phyloP scores from a whole-genome alignment of 2,797 vertebrate genomes.

The Spinus olivaceus region DNA sequence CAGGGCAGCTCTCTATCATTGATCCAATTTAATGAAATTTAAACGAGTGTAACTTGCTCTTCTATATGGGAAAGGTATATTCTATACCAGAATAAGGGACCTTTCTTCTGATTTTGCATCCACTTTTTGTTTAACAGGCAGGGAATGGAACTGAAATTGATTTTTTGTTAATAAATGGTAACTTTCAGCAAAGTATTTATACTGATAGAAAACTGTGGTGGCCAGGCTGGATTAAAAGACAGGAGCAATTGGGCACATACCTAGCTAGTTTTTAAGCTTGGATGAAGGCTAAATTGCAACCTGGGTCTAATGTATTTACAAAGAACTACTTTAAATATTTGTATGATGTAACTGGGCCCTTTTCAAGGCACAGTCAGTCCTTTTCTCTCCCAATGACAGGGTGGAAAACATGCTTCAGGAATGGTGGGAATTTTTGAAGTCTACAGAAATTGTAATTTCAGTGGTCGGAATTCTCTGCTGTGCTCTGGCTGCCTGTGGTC shows the following conservation, averaged over 20 bases:
- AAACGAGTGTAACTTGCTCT: neutral
- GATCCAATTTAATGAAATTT: neutral
- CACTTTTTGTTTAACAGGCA: neutral
- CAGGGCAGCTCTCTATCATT: neutral
- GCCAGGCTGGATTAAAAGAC: neutral
- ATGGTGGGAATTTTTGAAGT: neutral
- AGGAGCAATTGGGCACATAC: rapidly evolving
- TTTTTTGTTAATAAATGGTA: neutral
- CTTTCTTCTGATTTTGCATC: neutral
- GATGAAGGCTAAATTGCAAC: neutral
- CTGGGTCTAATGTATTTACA: neutral
- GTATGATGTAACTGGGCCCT: neutral
- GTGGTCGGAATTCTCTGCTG: neutral
- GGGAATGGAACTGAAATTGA: neutral
- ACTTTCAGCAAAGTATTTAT: neutral
- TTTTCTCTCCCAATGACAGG: neutral
- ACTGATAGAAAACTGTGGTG: neutral
- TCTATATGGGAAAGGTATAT: neutral
- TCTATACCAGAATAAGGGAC: neutral
- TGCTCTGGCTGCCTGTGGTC: neutral
- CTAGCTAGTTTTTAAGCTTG: neutral
- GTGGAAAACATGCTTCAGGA: neutral
- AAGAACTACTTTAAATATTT: neutral
- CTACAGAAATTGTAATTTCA: neutral
- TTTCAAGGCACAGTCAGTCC: neutral